Conservation (phyloP, 1,140 invertebrate species). For the Marisa cornuarietis region DNA sequence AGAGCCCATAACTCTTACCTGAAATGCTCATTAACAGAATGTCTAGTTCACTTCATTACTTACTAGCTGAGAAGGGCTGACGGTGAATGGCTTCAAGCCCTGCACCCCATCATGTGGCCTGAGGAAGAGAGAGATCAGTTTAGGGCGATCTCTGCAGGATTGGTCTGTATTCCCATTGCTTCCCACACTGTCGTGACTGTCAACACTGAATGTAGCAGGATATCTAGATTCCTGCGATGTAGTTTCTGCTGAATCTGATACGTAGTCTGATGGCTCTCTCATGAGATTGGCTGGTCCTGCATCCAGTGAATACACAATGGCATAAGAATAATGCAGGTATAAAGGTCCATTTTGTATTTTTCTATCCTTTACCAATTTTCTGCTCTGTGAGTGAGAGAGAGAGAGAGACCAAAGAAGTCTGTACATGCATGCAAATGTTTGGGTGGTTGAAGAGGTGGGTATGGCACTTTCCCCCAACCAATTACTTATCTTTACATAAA, state of each 20-base stretch:
- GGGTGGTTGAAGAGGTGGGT: no score
- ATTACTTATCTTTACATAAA: not conserved
- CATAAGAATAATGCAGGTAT: not conserved
- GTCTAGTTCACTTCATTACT: not conserved
- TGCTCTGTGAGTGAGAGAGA: no score
- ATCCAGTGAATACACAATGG: not conserved
- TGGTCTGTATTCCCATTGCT: conserved; percentile 21
- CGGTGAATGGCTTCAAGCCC: conserved; percentile 40
- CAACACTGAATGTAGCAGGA: not conserved
- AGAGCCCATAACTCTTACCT: no score
- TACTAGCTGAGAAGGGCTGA: conserved; percentile 56
- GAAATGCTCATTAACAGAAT: not conserved
- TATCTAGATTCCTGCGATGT: not conserved
- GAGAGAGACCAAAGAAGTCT: no score
- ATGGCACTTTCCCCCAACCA: not conserved
- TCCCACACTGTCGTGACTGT: not conserved
- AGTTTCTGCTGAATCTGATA: conserved; percentile 54
- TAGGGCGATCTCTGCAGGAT: conserved; percentile 16
- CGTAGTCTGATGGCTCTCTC: conserved; percentile 45
- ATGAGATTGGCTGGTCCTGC: conserved; percentile 29
- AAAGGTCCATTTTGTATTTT: not conserved
- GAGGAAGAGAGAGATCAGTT: conserved; percentile 47
- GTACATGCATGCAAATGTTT: no score
- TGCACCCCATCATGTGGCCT: conserved; percentile 47
- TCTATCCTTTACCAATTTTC: not conserved